phyloP scores from a whole-genome alignment of 2,888 invertebrate species.

The Amphipoea lucens region DNA sequence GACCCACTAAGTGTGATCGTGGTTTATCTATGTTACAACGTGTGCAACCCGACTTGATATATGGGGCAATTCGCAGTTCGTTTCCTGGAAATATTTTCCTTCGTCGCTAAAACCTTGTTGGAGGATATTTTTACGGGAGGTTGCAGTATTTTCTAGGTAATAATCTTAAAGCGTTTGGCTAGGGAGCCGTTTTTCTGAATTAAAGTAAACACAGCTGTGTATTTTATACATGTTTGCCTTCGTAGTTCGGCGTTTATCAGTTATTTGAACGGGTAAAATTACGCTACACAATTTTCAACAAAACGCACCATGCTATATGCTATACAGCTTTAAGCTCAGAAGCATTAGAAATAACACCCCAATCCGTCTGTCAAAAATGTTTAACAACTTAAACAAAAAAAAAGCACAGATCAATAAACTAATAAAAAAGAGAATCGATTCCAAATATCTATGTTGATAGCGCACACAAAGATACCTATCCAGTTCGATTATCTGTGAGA shows the following conservation, averaged over 20 bases:
- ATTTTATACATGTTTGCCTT: background rate
- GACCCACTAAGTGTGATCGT: slow-evolving; percentile 55
- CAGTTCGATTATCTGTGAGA: slow-evolving; percentile 27
- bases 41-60: slow-evolving; percentile 49
- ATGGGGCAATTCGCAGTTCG: slow-evolving; percentile 41
- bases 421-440: slow-evolving; percentile 38
- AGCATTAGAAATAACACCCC: background rate
- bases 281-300: background rate
- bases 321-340: background rate
- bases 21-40: slow-evolving; percentile 58
- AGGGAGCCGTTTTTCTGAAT: background rate
- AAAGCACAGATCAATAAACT: slow-evolving; percentile 17
- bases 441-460: slow-evolving; percentile 17
- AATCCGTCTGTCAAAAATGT: background rate
- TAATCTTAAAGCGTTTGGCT: slow-evolving; percentile 19
- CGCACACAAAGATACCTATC: slow-evolving; percentile 28
- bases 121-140: slow-evolving; percentile 31
- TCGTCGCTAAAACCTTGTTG: slow-evolving; percentile 24
- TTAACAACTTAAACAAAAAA: background rate
- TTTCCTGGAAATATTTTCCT: slow-evolving; percentile 51
- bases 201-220: background rate
- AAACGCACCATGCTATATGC: background rate
- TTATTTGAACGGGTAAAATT: background rate
- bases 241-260: background rate
- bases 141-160: slow-evolving; percentile 22